Conservation (phyloP, 2,888 invertebrate genomes). For the Hirtodrosophila trivittata region DNA sequence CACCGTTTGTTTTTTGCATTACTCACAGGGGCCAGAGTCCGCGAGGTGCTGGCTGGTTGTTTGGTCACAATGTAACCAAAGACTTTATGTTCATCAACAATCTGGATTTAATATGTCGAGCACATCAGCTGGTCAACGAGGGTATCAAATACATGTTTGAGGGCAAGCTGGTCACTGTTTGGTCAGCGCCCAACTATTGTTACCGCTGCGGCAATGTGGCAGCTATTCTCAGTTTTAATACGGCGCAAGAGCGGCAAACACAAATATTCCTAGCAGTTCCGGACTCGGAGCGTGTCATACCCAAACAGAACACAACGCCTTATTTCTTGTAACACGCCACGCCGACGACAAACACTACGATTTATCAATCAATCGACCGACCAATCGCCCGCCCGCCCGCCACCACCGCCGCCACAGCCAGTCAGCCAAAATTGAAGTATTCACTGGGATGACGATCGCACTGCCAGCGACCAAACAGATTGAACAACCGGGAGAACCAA, state of each 20-base stretch:
- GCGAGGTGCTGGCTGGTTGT: conserved; percentile 98
- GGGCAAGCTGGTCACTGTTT: conserved; percentile 97
- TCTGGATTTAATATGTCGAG: conserved; percentile 96
- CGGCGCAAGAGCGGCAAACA: conserved; percentile 90
- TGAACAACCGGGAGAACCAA: not conserved
- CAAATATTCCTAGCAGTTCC: conserved; percentile 98
- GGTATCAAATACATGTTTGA: conserved; percentile 99
- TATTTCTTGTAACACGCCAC: conserved; percentile 92
- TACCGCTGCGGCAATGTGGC: conserved; percentile 99
- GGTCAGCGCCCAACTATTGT: conserved; percentile 99
- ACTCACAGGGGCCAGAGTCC: conserved; percentile 95
- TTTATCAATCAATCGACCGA: conserved; percentile 14
- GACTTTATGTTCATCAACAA: conserved; percentile 97
- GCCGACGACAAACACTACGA: not conserved
- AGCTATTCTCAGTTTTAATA: conserved; percentile 95
- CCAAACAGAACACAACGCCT: conserved; percentile 95
- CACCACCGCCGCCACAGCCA: conserved; percentile 5
- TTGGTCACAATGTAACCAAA: conserved; percentile 96
- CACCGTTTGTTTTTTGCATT: no score
- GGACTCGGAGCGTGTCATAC: conserved; percentile 96
- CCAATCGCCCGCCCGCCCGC: conserved; percentile 5
- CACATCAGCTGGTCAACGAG: conserved; percentile 99
- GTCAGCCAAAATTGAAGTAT: conserved; percentile 10
- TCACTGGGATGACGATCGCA: conserved; percentile 12
- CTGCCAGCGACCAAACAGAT: conserved; percentile 37